A percentile compares a stretch with the other conserved stretches of the same genome.
phyloP scores from a whole-genome alignment of 2,113 vertebrate genomes.

The Brachypodius melanocephalos region DNA sequence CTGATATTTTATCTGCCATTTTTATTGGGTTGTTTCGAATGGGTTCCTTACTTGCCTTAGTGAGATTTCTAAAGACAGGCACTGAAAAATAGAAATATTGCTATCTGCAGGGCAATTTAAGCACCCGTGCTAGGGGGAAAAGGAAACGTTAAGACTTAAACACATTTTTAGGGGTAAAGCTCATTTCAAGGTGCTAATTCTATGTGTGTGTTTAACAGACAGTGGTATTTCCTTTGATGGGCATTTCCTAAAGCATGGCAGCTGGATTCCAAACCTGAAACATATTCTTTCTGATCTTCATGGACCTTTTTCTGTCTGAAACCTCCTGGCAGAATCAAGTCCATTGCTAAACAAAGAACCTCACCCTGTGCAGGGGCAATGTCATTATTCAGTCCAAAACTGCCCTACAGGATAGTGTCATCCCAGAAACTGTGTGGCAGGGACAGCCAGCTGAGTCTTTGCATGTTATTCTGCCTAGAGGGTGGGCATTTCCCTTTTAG shows the following conservation, averaged over 20 bases:
- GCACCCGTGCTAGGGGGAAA: not conserved
- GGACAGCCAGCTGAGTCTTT: not conserved
- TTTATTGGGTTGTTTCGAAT: conserved; percentile 33
- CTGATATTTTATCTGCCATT: conserved; percentile 32
- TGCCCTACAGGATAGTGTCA: not conserved
- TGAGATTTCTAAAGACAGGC: not conserved
- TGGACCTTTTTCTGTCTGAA: not conserved
- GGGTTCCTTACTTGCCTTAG: not conserved
- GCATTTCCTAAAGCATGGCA: not conserved
- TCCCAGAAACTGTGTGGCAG: not conserved
- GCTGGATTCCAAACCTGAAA: not conserved
- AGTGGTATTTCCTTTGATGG: not conserved
- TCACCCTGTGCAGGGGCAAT: not conserved
- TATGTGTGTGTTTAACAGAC: not conserved
- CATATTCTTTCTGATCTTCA: not conserved
- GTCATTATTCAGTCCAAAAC: not conserved
- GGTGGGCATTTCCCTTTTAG: not conserved
- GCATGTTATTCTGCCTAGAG: not conserved
- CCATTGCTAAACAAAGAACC: not conserved
- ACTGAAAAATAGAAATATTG: not conserved
- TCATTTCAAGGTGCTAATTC: conserved; percentile 3
- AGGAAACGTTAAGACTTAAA: not conserved
- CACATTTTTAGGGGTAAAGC: not conserved
- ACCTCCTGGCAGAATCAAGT: not conserved
- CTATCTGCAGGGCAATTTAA: conserved; percentile 12